These are phyloP conservation scores for Ylistrum balloti DNA, from an alignment of 1,140 invertebrate species.

Conservation along the genomic window DNA sequence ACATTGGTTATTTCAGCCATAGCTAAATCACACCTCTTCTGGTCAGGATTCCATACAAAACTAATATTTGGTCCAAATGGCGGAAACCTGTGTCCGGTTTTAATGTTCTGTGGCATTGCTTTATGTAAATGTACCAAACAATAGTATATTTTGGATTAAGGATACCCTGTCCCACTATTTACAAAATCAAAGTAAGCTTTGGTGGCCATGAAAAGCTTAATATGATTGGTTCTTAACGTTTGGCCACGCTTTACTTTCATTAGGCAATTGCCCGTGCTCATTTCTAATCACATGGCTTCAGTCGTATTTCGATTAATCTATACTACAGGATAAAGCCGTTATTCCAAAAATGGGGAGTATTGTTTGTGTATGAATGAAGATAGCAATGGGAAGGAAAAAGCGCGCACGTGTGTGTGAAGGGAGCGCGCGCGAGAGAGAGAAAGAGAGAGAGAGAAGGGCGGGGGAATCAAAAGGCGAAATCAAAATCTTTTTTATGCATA, in stretches of 20 bases:
- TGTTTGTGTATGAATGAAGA: no score
- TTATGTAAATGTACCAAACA: neutral
- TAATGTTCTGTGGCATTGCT: neutral
- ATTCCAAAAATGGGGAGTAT: no score
- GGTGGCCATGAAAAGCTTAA: slow-evolving; percentile 31
- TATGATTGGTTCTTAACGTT: neutral
- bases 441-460: no score
- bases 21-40: neutral
- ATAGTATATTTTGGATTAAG: neutral
- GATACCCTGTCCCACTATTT: slow-evolving; percentile 11
- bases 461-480: no score
- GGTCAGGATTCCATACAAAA: neutral
- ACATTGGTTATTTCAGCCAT: neutral
- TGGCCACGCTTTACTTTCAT: neutral
- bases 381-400: no score
- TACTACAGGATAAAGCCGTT: no score
- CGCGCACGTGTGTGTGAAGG: no score
- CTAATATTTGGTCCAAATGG: neutral
- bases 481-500: no score
- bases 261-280: neutral
- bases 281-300: neutral
- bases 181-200: slow-evolving; percentile 30
- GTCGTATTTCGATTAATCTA: no score
- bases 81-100: neutral
- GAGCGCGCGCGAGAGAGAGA: no score